Percentiles rank a stretch among this genome's conserved stretches.
phyloP scores from a whole-genome alignment of 2,113 vertebrate genomes.

The Pao palembangensis region DNA sequence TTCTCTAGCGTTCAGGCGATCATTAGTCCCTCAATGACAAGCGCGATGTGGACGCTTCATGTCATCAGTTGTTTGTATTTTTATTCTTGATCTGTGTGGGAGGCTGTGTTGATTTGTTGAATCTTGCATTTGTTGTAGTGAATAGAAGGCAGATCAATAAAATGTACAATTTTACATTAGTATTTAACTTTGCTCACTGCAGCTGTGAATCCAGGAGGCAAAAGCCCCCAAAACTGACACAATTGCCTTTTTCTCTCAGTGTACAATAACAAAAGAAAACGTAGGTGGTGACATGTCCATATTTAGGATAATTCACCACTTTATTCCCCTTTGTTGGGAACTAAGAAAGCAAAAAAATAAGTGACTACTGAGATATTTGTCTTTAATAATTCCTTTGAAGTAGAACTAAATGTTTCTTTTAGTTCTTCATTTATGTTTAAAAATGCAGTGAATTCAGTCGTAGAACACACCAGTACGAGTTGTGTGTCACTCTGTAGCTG shows the following conservation, averaged over 20 bases:
- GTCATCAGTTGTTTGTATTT: constrained; percentile 35
- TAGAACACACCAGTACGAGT: not conserved
- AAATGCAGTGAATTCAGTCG: constrained; percentile 38
- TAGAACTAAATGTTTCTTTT: no score
- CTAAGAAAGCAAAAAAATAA: constrained; percentile 49
- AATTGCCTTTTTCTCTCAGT: constrained; percentile 17
- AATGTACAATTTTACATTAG: constrained; percentile 27
- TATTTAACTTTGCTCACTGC: constrained; percentile 7
- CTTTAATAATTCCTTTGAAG: no score
- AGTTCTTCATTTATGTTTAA: constrained; percentile 2
- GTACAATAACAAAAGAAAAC: constrained; percentile 16
- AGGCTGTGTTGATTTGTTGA: constrained; percentile 17
- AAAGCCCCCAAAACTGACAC: constrained; percentile 47
- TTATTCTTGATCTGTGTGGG: constrained; percentile 1
- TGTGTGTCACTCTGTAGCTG: constrained; percentile 1
- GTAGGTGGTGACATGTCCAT: no score
- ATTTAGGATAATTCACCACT: no score
- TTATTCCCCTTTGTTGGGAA: not conserved
- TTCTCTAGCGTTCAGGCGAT: constrained; percentile 35
- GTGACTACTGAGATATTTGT: constrained; percentile 22
- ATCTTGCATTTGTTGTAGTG: not conserved
- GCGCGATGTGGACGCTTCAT: constrained; percentile 19
- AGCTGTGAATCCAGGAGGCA: constrained; percentile 39
- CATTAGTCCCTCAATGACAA: constrained; percentile 55
- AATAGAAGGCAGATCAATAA: not conserved